These are phyloP conservation scores for Anastrepha ludens DNA, from an alignment of 1,140 invertebrate species.

Conservation along the genomic window DNA sequence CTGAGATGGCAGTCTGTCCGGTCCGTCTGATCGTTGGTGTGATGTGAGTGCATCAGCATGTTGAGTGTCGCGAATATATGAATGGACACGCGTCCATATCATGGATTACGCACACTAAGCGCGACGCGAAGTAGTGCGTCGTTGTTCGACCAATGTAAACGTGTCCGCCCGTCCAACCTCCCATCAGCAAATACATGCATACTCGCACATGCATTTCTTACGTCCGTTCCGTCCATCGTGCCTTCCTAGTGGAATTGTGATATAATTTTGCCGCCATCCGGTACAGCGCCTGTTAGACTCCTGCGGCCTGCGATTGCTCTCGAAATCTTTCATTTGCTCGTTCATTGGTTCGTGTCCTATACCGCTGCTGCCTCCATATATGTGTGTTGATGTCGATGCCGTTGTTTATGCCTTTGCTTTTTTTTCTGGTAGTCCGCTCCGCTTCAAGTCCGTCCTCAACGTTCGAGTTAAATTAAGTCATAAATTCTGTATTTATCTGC, in stretches of 20 bases:
- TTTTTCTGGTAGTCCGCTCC: constrained; percentile 46
- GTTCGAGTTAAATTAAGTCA: constrained; percentile 73
- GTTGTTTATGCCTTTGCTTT: neutral
- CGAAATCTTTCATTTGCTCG: constrained; percentile 43
- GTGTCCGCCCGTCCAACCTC: neutral
- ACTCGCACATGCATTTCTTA: neutral
- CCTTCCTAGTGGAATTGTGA: neutral
- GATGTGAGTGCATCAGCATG: neutral
- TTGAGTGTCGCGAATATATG: constrained; percentile 49
- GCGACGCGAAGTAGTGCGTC: neutral
- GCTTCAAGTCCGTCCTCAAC: neutral
- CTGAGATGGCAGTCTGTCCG: neutral
- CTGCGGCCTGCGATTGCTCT: constrained; percentile 3
- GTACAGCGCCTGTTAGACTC: constrained; percentile 2
- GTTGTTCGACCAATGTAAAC: constrained; percentile 2
- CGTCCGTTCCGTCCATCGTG: neutral
- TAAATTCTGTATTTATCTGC: constrained; percentile 74
- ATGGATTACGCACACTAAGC: neutral
- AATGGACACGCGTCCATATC: constrained; percentile 39
- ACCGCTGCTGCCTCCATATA: neutral
- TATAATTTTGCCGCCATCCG: neutral
- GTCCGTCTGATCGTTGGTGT: neutral
- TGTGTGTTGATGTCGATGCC: neutral
- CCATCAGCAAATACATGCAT: neutral
- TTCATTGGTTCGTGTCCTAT: constrained; percentile 11